Evolutionary conservation across 1,140 invertebrate genomes (phyloP).

Genomic region (Andrena cerasifolii): DNA sequence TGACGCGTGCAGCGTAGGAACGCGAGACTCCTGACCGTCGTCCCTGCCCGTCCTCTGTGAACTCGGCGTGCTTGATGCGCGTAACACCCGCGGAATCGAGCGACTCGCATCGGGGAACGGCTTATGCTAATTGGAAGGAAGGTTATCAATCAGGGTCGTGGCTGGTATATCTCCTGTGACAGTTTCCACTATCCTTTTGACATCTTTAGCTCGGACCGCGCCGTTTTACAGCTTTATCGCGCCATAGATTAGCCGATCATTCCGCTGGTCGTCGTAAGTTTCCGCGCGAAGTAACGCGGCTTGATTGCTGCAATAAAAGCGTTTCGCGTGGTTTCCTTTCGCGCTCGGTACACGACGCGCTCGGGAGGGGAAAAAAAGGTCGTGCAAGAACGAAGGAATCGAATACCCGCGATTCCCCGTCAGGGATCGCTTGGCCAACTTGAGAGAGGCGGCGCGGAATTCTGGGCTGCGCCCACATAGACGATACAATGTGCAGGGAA

Average conservation of each 20-base stretch:
- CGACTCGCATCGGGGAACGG: slow-evolving; percentile 62
- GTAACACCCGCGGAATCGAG: slow-evolving; percentile 13
- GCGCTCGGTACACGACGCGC: slow-evolving; percentile 24
- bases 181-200: neutral
- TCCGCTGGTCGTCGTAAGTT: slow-evolving; percentile 46
- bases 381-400: slow-evolving; percentile 42
- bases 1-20: neutral
- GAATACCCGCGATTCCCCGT: slow-evolving; percentile 53
- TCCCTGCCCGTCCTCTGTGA: neutral
- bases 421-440: slow-evolving; percentile 43
- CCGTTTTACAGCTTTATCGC: slow-evolving; percentile 61
- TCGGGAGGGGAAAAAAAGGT: slow-evolving; percentile 4
- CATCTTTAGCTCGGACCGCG: slow-evolving; percentile 14
- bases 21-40: neutral
- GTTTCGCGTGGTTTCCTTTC: slow-evolving; percentile 62
- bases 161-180: neutral
- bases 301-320: slow-evolving; percentile 63
- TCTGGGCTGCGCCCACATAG: slow-evolving; percentile 29
- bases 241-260: slow-evolving; percentile 49
- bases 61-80: neutral
- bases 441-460: slow-evolving; percentile 37
- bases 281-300: slow-evolving; percentile 51
- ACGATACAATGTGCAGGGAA: slow-evolving; percentile 54
- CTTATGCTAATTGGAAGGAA: slow-evolving; percentile 34
- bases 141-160: neutral